A percentile compares a stretch with the other conserved stretches of the same genome.
These are phyloP conservation scores for Amphipyra berbera DNA, from an alignment of 2,888 invertebrate species.

Conservation along the genomic window DNA sequence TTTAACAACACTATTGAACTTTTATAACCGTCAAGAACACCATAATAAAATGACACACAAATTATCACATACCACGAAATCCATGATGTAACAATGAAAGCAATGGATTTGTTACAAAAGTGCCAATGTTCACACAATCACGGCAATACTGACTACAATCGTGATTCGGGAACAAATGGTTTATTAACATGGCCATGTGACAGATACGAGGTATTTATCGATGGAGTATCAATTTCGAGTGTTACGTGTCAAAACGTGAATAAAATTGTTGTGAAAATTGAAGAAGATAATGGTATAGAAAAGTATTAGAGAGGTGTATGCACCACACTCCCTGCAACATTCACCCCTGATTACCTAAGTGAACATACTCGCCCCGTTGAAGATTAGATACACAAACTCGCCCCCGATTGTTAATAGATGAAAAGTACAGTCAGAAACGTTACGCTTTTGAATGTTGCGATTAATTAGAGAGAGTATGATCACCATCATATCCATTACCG, in stretches of 20 bases:
- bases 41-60: conserved; percentile 32
- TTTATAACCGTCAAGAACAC: background rate
- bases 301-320: no score
- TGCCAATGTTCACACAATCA: conserved; percentile 42
- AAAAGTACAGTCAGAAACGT: no score
- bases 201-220: conserved; percentile 28
- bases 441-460: no score
- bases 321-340: no score
- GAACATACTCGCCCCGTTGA: no score
- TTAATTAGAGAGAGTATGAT: no score
- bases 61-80: conserved; percentile 54
- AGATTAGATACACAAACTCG: no score
- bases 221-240: conserved; percentile 35
- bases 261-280: background rate
- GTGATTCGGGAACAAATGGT: conserved; percentile 42
- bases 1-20: background rate
- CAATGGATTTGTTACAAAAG: conserved; percentile 39
- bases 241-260: conserved; percentile 1
- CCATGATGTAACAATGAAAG: conserved; percentile 47
- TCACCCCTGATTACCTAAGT: no score
- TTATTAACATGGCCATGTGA: conserved; percentile 48
- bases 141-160: conserved; percentile 16
- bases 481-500: no score
- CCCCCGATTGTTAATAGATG: no score
- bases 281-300: background rate